These are phyloP conservation scores for Eupithecia subfuscata DNA, from an alignment of 2,888 invertebrate species.

Conservation along the genomic window DNA sequence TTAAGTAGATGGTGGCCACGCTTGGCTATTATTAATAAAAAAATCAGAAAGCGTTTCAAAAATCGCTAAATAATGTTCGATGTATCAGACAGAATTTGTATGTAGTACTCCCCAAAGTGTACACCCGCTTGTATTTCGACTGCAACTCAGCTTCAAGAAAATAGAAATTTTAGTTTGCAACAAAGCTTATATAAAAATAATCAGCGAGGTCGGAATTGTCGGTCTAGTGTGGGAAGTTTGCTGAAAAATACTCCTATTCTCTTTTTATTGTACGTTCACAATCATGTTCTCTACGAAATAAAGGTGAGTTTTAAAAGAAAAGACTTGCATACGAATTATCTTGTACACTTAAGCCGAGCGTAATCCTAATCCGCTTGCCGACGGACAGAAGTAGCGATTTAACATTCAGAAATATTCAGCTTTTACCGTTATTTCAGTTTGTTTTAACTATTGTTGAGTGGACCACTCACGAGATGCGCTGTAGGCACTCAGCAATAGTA, in stretches of 20 bases:
- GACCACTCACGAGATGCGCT: not conserved
- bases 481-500: not conserved
- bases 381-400: not conserved
- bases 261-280: not conserved
- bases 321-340: constrained; percentile 2
- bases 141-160: not conserved
- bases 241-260: not conserved
- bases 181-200: not conserved
- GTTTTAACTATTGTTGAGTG: not conserved
- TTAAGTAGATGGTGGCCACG: no score
- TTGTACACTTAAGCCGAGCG: not conserved
- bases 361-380: constrained; percentile 5
- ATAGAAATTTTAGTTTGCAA: not conserved
- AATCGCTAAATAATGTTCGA: not conserved
- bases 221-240: not conserved
- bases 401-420: not conserved
- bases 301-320: not conserved
- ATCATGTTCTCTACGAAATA: not conserved
- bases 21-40: no score
- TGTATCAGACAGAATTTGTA: not conserved
- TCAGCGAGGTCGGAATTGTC: not conserved
- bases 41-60: no score
- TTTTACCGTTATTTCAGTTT: not conserved
- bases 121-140: not conserved
- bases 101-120: not conserved